A percentile compares a stretch with the other conserved stretches of the same genome.
phyloP scores from a whole-genome alignment of 2,888 invertebrate species.

The Lottia scabra region DNA sequence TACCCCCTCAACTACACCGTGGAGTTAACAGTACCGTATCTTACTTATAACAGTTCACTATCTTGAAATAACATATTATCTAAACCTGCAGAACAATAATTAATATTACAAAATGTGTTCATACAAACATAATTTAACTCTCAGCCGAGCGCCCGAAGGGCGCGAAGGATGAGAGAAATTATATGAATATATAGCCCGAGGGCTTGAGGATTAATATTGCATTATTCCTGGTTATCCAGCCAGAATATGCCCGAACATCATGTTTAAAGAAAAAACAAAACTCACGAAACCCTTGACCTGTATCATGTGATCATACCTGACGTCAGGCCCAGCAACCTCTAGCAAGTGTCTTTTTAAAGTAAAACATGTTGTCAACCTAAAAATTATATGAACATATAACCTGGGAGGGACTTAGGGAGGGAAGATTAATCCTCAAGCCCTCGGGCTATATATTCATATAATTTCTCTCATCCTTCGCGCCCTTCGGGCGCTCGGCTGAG shows the following conservation, averaged over 20 bases:
- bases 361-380: no score
- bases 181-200: not conserved
- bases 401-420: not conserved
- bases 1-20: no score
- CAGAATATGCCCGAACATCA: not conserved
- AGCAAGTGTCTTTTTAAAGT: no score
- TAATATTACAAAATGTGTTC: no score
- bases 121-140: not conserved
- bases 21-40: no score
- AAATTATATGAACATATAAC: not conserved
- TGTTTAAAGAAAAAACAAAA: not conserved
- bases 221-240: not conserved
- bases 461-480: not conserved
- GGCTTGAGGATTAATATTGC: not conserved
- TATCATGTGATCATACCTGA: not conserved
- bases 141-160: not conserved
- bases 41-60: no score
- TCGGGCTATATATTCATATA: slow-evolving; percentile 2
- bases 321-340: no score
- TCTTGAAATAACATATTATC: no score
- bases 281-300: not conserved
- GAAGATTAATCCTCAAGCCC: slow-evolving; percentile 1
- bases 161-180: not conserved
- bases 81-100: no score
- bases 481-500: not conserved